phyloP scores from a whole-genome alignment of 2,888 invertebrate species.

The Synergus gifuensis region DNA sequence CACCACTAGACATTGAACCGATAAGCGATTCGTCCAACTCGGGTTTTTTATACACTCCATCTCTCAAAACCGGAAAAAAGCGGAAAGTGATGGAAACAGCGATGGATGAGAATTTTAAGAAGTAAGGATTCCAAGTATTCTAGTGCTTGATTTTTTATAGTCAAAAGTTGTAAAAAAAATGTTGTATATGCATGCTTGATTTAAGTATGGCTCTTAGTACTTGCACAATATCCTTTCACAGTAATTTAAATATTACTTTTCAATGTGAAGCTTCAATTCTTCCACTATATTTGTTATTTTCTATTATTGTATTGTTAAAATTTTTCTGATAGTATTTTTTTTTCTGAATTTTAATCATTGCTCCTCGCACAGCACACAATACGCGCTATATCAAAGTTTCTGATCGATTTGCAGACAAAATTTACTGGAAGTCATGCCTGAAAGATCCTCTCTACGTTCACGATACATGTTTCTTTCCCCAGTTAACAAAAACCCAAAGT shows the following conservation, averaged over 20 bases:
- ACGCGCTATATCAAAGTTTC: constrained; percentile 50
- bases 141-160: constrained; percentile 24
- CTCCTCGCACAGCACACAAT: constrained; percentile 39
- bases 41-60: constrained; percentile 79
- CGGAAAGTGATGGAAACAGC: constrained; percentile 81
- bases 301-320: neutral
- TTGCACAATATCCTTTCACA: neutral
- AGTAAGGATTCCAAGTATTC: constrained; percentile 77
- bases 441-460: constrained; percentile 80
- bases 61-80: constrained; percentile 83
- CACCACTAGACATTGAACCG: constrained; percentile 79
- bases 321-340: neutral
- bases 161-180: neutral
- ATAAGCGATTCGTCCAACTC: constrained; percentile 57
- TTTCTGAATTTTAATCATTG: constrained; percentile 21
- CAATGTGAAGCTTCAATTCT: neutral
- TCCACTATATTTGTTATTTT: neutral
- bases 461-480: constrained; percentile 79
- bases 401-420: constrained; percentile 80
- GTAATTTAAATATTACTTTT: neutral
- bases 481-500: constrained; percentile 80
- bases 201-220: neutral
- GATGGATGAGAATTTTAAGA: constrained; percentile 82
- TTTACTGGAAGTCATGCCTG: constrained; percentile 81
- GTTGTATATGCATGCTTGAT: neutral